These are phyloP conservation scores for Mormyrus hasselquistii DNA, from an alignment of 2,797 vertebrate species.

Conservation along the genomic window DNA sequence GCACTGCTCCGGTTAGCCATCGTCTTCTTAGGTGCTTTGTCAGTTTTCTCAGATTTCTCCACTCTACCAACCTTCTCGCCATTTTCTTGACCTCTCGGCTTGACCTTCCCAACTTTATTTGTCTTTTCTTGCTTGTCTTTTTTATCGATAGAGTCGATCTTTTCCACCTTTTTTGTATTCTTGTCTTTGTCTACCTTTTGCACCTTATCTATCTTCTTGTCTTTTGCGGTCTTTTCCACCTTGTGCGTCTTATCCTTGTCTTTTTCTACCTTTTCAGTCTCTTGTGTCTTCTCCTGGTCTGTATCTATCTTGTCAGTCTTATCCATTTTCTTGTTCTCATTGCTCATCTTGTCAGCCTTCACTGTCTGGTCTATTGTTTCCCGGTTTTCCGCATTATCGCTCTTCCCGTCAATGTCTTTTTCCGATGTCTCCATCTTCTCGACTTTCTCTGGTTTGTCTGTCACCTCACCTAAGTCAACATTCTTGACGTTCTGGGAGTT, in stretches of 20 bases:
- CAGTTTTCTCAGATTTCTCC: constrained; percentile 48
- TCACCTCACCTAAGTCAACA: constrained; percentile 24
- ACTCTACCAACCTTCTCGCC: constrained; percentile 40
- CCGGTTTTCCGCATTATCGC: background rate
- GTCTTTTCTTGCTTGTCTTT: constrained; percentile 60
- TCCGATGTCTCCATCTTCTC: constrained; percentile 45
- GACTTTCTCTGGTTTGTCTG: background rate
- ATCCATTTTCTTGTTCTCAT: constrained; percentile 47
- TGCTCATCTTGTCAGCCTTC: constrained; percentile 37
- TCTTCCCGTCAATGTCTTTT: constrained; percentile 40
- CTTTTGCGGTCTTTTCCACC: constrained; percentile 42
- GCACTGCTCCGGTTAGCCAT: constrained; percentile 60
- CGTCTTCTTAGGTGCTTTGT: constrained; percentile 51
- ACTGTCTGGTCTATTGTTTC: constrained; percentile 44
- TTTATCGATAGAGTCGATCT: constrained; percentile 48
- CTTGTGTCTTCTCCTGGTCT: constrained; percentile 42
- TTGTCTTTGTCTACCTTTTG: constrained; percentile 44
- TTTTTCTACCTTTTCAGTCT: constrained; percentile 51
- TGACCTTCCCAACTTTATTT: constrained; percentile 51
- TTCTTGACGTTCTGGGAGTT: constrained; percentile 27
- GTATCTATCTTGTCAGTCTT: constrained; percentile 32
- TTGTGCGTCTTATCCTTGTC: constrained; percentile 44
- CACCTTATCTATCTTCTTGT: constrained; percentile 46
- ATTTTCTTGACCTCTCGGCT: constrained; percentile 42
- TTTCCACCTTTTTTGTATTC: constrained; percentile 26